A percentile compares a stretch with the other conserved stretches of the same genome.
Evolutionary conservation across 1,140 invertebrate species (phyloP).

Genomic region (Eurosta solidaginis): DNA sequence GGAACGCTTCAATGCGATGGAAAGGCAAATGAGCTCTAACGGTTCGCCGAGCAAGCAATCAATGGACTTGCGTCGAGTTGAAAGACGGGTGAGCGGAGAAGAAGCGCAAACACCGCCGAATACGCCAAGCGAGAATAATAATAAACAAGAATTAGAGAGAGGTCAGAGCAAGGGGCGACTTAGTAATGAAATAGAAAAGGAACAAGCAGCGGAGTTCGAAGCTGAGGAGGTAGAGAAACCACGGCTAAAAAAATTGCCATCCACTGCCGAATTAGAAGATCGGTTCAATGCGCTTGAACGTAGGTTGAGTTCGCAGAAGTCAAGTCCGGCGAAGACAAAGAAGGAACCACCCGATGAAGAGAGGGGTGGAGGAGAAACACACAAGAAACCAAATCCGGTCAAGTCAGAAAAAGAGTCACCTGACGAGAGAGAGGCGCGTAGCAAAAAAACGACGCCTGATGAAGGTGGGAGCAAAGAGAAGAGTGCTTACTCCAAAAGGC

Average conservation of each 20-base stretch:
- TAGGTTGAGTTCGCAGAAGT: conserved; percentile 47
- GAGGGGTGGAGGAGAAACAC: not conserved
- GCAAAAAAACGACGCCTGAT: not conserved
- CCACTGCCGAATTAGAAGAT: conserved; percentile 53
- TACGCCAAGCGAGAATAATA: not conserved
- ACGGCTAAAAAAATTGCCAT: conserved; percentile 49
- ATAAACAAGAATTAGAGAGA: not conserved
- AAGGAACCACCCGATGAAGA: conserved; percentile 51
- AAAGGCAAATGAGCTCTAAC: conserved; percentile 39
- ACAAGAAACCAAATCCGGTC: not conserved
- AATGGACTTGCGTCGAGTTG: not conserved
- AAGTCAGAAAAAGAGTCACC: not conserved
- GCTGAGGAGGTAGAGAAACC: conserved; percentile 33
- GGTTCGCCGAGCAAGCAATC: not conserved
- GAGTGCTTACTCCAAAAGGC: not conserved
- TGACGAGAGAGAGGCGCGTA: not conserved
- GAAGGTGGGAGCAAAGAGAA: not conserved
- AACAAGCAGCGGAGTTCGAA: not conserved
- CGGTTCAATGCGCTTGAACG: conserved; percentile 52
- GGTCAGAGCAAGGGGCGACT: conserved; percentile 30
- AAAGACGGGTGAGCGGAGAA: not conserved
- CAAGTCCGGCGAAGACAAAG: conserved; percentile 43
- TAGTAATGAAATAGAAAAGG: conserved; percentile 30
- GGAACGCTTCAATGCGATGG: conserved; percentile 47
- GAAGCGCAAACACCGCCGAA: conserved; percentile 34